Base-by-base conservation (phyloP, 2,113 vertebrate species). In the Zootoca vivipara region DNA sequence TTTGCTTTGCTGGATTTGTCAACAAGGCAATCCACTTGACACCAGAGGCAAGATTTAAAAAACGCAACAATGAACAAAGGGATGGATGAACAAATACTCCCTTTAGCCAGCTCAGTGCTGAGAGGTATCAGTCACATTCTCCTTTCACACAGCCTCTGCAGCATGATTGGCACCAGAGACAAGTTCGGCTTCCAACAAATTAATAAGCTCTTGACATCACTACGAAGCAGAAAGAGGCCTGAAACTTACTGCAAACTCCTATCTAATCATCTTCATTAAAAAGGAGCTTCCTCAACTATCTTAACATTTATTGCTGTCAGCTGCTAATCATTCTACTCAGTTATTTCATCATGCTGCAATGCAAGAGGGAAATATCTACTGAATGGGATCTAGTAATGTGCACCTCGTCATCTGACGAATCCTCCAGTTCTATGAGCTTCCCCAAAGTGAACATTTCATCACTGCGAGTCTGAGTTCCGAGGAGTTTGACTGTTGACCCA, bases 401-500 rank as follows among this genome's bases (percentile, higher is more conserved):
- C 7, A 40, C 78, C 86, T 85, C 4, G 15, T 56, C 9, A 35
- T 89, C 85, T 77, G 91, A 85, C 26, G 86, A 46, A 75, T 92
- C 24, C 73, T 92, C 89, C 88, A 94, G 83, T 33, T 89, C 78
- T n/a, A 82, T 64, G 62, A 90, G 69, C 62, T 70, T 87, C 12
- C 35, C 67, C 0, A 1, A 13, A 12, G 38, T 35, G 38, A 18
- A 35, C 9, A 16, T n/a, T 2, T 40, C 64, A 52, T 18, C 77
- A 4, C 87, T 28, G 46, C 73, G 65, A 13, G 5, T 13, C 62
- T 91, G 2, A 5, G 88, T 89, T 38, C 95, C 95, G 85, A 95
- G 85, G 38, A 96, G 93, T 35, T 2, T 86, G 56, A 94, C 90
- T 33, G 52, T 35, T 2, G 90, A 2, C 40, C 89, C 89, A 1